Evolutionary conservation across 2,113 vertebrate genomes (phyloP).

Genomic region (Beaufortia kweichowensis): DNA sequence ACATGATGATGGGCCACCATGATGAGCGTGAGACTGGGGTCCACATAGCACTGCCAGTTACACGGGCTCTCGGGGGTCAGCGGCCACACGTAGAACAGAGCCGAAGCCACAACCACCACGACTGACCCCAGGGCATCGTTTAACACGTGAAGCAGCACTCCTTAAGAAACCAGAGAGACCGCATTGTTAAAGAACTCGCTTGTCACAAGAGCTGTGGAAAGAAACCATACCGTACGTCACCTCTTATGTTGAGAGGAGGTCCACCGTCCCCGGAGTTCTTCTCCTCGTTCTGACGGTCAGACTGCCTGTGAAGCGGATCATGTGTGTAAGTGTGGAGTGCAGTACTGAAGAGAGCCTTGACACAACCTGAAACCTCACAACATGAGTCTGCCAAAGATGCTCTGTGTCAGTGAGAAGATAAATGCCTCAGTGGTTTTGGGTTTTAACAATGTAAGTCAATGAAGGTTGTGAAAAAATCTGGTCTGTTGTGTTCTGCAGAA

Average conservation of each 20-base stretch:
- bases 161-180: conserved; percentile 30
- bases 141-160: conserved; percentile 62
- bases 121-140: conserved; percentile 64
- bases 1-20: conserved; percentile 84
- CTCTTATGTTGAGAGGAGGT: conserved; percentile 84
- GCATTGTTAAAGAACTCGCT: neutral
- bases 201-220: neutral
- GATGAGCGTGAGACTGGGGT: conserved; percentile 80
- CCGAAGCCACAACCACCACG: conserved; percentile 59
- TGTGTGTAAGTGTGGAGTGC: conserved; percentile 82
- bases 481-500: too few relatives aligned
- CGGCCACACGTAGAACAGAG: conserved; percentile 65
- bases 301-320: conserved; percentile 86
- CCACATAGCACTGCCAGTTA: conserved; percentile 88
- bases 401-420: too few relatives aligned
- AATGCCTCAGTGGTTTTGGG: too few relatives aligned
- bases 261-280: conserved; percentile 61
- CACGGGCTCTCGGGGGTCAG: conserved; percentile 60
- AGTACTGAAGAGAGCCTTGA: neutral
- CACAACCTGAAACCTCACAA: neutral
- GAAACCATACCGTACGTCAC: conserved; percentile 52
- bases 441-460: too few relatives aligned
- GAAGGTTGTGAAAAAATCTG: too few relatives aligned
- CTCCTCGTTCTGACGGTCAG: conserved; percentile 61
- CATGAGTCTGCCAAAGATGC: neutral